Evolutionary conservation across 1,140 invertebrate genomes (phyloP), one percentile per base, ranked within the genome.

Genomic region (Drosophila ananassae): DNA sequence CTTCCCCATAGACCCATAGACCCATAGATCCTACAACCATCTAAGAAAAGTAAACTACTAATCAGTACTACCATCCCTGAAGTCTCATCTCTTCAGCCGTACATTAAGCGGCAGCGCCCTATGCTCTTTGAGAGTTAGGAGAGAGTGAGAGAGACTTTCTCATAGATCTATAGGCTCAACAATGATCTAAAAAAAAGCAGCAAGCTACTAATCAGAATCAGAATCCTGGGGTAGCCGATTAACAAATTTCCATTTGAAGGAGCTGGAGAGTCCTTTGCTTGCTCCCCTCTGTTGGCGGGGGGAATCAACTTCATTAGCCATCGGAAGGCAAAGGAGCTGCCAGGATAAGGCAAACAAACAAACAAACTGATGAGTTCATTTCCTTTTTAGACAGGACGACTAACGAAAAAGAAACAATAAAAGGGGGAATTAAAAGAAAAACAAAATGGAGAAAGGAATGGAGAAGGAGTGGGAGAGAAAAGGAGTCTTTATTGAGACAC

Each of bases 331-430:
- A 44, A 68, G 73, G 46, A 59, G 64, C 41, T 13, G 3, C 39
- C 66, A 48, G 22, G 37, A 59, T 44, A 44, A 25, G 44, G 9
- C 48, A 75, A 74, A 56, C 59, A 73, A 60, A 57, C 37, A 56
- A 77, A 69, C 68, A 53, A 84, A 64, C 79, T 82, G 79, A 89
- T 87, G 83, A 79, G 73, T 87, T 89, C 82, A 87, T 87, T 87
- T 87, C 82, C 82, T 60, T 69, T 89, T 85, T 84, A 77, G 80
- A 80, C 81, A 73, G 52, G 41, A 22, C 34, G 12, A 37, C 34
- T 12, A n/a, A 37, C 10, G 47, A 50, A 28, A 41, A n/a, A 8
- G 32, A 67, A 30, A 41, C 3, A 2, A 2, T 6, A 25, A 41
- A 13, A 47, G 3, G 37, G n/a, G 56, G 24, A 58, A 25, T 17